Percentiles rank a stretch among this genome's conserved stretches.
phyloP scores from a whole-genome alignment of 2,888 invertebrate genomes.

The Crepidodera aurea region DNA sequence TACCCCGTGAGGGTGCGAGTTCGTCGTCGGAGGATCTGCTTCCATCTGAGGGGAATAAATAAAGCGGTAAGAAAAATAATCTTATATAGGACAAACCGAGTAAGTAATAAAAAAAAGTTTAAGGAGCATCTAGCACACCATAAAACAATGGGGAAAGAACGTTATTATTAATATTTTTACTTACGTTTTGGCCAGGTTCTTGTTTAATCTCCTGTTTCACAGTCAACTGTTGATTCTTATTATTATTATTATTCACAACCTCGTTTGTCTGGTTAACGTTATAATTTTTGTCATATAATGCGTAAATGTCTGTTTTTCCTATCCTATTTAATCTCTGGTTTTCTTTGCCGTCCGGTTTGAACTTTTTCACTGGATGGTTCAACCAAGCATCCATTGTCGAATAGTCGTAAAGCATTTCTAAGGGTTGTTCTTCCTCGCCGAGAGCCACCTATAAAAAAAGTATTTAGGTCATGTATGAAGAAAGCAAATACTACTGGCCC shows the following conservation, averaged over 20 bases:
- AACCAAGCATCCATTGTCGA: conserved; percentile 86
- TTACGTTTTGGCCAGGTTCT: conserved; percentile 60
- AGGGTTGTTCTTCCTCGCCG: conserved; percentile 80
- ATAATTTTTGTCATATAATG: conserved; percentile 55
- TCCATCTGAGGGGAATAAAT: conserved; percentile 51
- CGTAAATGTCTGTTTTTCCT: conserved; percentile 59
- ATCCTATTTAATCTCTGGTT: conserved; percentile 58
- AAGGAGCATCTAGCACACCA: too few species aligned
- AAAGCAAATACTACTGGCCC: too few species aligned
- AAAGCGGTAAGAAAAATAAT: too few species aligned
- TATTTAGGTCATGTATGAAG: background rate
- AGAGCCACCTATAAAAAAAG: conserved; percentile 69
- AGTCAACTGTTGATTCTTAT: conserved; percentile 42
- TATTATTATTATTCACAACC: conserved; percentile 33
- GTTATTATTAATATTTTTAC: too few species aligned
- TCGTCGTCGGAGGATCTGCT: conserved; percentile 39
- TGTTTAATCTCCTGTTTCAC: conserved; percentile 69
- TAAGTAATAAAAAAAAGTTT: too few species aligned
- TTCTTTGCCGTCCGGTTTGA: conserved; percentile 70
- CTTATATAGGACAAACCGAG: too few species aligned
- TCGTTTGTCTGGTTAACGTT: conserved; percentile 45
- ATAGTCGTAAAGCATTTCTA: conserved; percentile 89
- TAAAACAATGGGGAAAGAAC: too few species aligned
- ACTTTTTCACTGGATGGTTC: conserved; percentile 90
- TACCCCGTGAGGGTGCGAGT: conserved; percentile 52